Percentiles rank a stretch among this genome's conserved stretches.
Evolutionary conservation across 2,113 vertebrate genomes (phyloP).

Genomic region (Crocuta crocuta): DNA sequence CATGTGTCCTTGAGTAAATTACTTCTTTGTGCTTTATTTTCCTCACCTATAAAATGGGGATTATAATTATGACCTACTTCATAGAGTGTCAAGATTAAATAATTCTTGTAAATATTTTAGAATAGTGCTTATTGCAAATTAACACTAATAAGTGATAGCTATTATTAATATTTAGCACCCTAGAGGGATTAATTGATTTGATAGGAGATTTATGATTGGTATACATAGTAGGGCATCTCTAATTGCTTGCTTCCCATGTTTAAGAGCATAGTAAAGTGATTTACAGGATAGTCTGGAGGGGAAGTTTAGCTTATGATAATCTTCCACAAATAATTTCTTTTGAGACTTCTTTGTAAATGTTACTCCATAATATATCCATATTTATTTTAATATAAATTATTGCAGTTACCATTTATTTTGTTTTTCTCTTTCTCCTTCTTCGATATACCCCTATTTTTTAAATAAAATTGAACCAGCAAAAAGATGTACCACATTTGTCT

Average conservation of each 20-base stretch:
- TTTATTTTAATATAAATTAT: slow-evolving; percentile 53
- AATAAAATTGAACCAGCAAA: slow-evolving; percentile 12
- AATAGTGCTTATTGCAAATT: neutral
- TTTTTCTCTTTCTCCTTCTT: neutral
- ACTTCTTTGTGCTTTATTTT: slow-evolving; percentile 37
- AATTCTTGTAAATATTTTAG: neutral
- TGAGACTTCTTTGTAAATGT: neutral
- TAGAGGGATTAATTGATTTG: neutral
- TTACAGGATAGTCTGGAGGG: neutral
- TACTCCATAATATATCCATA: neutral
- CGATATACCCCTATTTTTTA: neutral
- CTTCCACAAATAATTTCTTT: slow-evolving; percentile 22
- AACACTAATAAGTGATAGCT: neutral
- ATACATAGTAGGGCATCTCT: neutral
- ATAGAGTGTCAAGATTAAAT: neutral
- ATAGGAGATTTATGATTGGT: neutral
- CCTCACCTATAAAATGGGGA: neutral
- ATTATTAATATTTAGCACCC: neutral
- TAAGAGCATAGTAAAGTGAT: neutral
- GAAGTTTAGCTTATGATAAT: neutral
- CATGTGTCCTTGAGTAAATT: neutral
- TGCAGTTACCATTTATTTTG: neutral
- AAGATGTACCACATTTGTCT: neutral
- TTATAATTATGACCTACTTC: slow-evolving; percentile 23
- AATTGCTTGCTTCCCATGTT: neutral